Base-by-base conservation (phyloP, 2,113 vertebrate genomes). In the Rhabdornis inornatus region DNA sequence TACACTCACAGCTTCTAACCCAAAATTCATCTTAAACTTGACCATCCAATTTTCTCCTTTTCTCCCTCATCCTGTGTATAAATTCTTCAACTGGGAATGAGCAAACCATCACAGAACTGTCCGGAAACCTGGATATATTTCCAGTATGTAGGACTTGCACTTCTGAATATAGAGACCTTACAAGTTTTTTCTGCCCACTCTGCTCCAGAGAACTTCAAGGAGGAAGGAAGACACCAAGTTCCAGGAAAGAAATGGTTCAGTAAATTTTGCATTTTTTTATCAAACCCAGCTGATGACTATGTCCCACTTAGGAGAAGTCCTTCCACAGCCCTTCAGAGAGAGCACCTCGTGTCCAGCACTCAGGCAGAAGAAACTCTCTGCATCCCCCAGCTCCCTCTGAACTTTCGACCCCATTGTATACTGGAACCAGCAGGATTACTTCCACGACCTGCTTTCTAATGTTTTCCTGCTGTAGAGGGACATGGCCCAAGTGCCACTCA, bases 401-500 rank as follows among this genome's bases (percentile, higher is more conserved):
- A 96, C 97, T 97, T 97, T 93, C 1, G 6, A 97, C 96, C 90
- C 75, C 66, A 23, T 59, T 87, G 95, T 94, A 96, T 91, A 92
- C 96, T 96, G 96, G 95, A 97, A 96, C 92, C 91, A 90, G 94
- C 90, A 94, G 94, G 94, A 96, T 96, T 92, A 95, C 89, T 91
- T 95, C 96, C 94, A 96, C 21, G 19, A 96, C 96, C 96, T 97
- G 94, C 95, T 98, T 97, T 95, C 86, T 23, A 83, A 33, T 13
- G 45, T 96, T 96, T 74, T 91, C 61, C 87, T 95, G 79, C 94
- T 60, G 55, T 90, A 89, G 81, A 91, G 78, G 2, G 25, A 86
- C 83, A 87, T 30, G 83, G 84, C 82, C 81, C 87, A 28, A 90
- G 87, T 40, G 56, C 37, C 39, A 9, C 83, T 81, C 9, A 1